phyloP scores from a whole-genome alignment of 2,888 invertebrate genomes.

The Ectobius pallidus region DNA sequence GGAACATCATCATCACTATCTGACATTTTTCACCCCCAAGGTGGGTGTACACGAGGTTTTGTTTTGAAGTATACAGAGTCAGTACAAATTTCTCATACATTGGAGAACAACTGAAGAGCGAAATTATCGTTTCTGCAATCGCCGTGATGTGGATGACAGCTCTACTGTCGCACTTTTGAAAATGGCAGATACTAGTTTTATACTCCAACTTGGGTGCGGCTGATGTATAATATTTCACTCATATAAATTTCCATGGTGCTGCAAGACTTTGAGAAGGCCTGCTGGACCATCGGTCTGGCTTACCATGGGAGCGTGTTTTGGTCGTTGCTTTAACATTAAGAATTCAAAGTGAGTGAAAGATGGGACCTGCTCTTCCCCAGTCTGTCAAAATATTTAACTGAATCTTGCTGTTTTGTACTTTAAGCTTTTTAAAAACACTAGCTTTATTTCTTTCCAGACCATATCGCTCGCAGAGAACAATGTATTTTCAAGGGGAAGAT shows the following conservation, averaged over 20 bases:
- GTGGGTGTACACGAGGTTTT: background rate
- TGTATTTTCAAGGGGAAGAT: slow-evolving; percentile 39
- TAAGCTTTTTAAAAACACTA: too few relatives aligned
- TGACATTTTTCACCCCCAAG: background rate
- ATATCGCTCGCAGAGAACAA: slow-evolving; percentile 37
- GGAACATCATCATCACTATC: slow-evolving; percentile 65
- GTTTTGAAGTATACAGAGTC: background rate
- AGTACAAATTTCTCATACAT: background rate
- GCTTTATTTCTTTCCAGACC: slow-evolving; percentile 33
- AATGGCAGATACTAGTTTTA: slow-evolving; percentile 15
- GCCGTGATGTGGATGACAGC: background rate
- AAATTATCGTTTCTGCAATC: background rate
- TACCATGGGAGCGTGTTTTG: slow-evolving; percentile 42
- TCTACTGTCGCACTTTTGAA: slow-evolving; percentile 17
- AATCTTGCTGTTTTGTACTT: too few relatives aligned
- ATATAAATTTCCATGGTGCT: slow-evolving; percentile 23
- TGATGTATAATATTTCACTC: slow-evolving; percentile 6
- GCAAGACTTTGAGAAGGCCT: background rate
- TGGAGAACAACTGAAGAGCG: background rate
- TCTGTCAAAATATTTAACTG: too few relatives aligned
- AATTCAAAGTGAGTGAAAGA: slow-evolving; percentile 23
- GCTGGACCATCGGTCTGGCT: slow-evolving; percentile 34
- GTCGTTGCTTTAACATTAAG: slow-evolving; percentile 38
- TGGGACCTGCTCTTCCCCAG: background rate
- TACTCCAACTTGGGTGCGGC: slow-evolving; percentile 19